phyloP scores from a whole-genome alignment of 2,113 vertebrate genomes.

The Sialia sialis region DNA sequence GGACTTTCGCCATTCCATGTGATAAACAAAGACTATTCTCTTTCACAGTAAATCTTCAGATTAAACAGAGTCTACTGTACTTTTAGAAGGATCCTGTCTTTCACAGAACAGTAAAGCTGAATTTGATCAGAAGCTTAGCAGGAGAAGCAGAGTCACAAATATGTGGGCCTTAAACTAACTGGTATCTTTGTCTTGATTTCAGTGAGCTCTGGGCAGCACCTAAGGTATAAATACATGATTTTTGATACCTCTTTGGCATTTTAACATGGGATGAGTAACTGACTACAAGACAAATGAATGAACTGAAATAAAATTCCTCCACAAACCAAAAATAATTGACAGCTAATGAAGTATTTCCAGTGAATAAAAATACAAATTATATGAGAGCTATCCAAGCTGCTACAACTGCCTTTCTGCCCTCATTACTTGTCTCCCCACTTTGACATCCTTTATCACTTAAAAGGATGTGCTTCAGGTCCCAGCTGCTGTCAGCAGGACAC shows the following conservation, averaged over 20 bases:
- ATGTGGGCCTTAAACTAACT: not conserved
- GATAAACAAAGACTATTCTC: not conserved
- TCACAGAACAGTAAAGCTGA: not conserved
- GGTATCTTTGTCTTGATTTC: not conserved
- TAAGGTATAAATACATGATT: not conserved
- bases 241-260: not conserved
- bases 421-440: not conserved
- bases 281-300: not conserved
- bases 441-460: not conserved
- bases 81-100: not conserved
- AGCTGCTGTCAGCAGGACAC: not conserved
- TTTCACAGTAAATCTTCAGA: not conserved
- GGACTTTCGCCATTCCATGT: not conserved
- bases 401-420: not conserved
- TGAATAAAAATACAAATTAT: not conserved
- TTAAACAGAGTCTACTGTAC: not conserved
- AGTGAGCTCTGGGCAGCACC: not conserved
- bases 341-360: not conserved
- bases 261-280: not conserved
- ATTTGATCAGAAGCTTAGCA: not conserved
- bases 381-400: not conserved
- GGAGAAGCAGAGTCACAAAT: not conserved
- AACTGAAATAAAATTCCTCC: not conserved
- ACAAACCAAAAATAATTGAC: not conserved
- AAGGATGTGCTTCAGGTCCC: not conserved